These are phyloP conservation scores for Morpho helenor DNA, from an alignment of 2,888 invertebrate species.

Conservation along the genomic window DNA sequence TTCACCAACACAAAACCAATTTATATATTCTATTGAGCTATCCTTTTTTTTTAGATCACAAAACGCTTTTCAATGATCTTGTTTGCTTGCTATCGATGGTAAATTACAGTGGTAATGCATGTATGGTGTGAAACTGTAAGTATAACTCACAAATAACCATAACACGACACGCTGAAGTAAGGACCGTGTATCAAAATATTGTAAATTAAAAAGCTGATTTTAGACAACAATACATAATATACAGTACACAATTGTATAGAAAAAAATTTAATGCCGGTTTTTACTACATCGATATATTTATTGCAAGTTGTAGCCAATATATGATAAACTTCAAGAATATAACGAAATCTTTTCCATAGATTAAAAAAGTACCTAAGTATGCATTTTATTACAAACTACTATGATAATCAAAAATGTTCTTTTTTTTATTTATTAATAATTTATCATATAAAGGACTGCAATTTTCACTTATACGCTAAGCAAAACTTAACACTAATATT, in stretches of 20 bases:
- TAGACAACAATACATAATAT: background rate
- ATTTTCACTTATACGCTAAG: conserved; percentile 1
- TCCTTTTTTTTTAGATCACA: conserved; percentile 23
- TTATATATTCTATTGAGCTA: conserved; percentile 22
- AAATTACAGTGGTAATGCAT: conserved; percentile 28
- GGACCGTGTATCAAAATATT: background rate
- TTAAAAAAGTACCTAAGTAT: no score
- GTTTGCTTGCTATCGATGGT: conserved; percentile 36
- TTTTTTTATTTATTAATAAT: background rate
- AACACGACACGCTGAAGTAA: conserved; percentile 6
- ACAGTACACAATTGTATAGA: no score
- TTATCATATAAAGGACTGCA: conserved; percentile 12
- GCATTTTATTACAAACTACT: no score
- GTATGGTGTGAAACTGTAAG: conserved; percentile 28
- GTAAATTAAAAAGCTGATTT: background rate
- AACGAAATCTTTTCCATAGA: no score
- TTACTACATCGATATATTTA: conserved; percentile 2
- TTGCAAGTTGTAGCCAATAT: conserved; percentile 2
- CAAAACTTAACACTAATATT: background rate
- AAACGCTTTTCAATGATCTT: conserved; percentile 25
- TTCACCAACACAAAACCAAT: conserved; percentile 29
- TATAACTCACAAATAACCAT: conserved; percentile 13
- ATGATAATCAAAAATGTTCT: no score
- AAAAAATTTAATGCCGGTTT: conserved; percentile 1
- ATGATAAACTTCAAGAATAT: conserved; percentile 9